Evolutionary conservation across 2,888 invertebrate genomes (phyloP), one percentile per base, ranked within the genome.

Genomic region (Drosophila bunnanda): DNA sequence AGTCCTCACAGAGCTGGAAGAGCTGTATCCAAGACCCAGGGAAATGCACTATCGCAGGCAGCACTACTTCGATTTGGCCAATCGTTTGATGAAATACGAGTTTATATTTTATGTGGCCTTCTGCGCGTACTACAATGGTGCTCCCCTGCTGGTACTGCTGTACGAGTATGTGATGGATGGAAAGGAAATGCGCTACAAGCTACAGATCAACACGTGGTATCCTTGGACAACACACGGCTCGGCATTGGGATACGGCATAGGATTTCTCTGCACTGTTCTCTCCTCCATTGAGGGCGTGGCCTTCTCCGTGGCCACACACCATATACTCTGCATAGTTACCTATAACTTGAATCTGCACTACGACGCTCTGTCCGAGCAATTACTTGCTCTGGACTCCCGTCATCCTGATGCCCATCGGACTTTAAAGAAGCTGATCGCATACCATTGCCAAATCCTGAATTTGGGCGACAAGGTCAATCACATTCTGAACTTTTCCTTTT

Each of bases 401-500:
- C 56, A 55, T 28, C n/a, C 43, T 2, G 22, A 30, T 1, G 34
- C 43, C 12, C 15, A 56, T 9, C 15, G 8, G n/a, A 17, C 56
- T 12, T 25, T 61, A 9, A 43, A 30, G 4, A 22, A 20, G 22
- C 20, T 91, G 22, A 79, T 91, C 13, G 39, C 53, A 4, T 89
- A 90, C 55, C 91, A 91, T 28, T 79, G 58, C 22, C 79, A 74
- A 3, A 39, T 91, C 30, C 48, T 91, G 25, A 52, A 75, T 12
- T 32, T 87, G 8, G 54, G 43, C 0, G 28, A 61, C 2, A 57
- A 82, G 34, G 73, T 91, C 15, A 91, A 91, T 64, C 28, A 60
- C 3, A 76, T 86, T 17, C 90, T 90, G 46, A 87, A 90, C 38
- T 78, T 89, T 20, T 80, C 81, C 4, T 90, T 91, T 53, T 17